Evolutionary conservation across 2,888 invertebrate species (phyloP).

Genomic region (Lasioglossum lativentre): DNA sequence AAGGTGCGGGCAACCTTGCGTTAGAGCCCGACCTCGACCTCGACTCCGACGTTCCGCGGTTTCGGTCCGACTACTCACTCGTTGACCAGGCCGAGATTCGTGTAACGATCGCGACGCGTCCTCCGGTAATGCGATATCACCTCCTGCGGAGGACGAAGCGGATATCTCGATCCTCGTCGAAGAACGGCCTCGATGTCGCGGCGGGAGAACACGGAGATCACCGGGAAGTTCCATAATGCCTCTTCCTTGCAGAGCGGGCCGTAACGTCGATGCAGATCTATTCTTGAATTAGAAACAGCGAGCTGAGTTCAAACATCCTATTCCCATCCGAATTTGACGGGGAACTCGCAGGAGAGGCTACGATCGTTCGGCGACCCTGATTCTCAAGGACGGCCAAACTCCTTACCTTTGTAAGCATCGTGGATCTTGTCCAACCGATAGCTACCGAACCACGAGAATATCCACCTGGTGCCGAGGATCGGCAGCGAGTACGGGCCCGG

Average conservation of each 20-base stretch:
- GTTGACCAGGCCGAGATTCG: slow-evolving; percentile 92
- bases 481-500: slow-evolving; percentile 92
- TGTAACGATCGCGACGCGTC: slow-evolving; percentile 91
- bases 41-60: slow-evolving; percentile 17
- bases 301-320: slow-evolving; percentile 54
- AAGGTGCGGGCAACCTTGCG: not conserved
- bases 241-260: slow-evolving; percentile 93
- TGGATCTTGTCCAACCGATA: slow-evolving; percentile 91
- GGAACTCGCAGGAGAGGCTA: not conserved
- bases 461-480: slow-evolving; percentile 92
- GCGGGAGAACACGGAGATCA: slow-evolving; percentile 90
- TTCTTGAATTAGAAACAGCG: slow-evolving; percentile 80
- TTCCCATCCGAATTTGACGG: not conserved
- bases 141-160: slow-evolving; percentile 93
- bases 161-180: slow-evolving; percentile 90
- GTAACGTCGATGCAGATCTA: slow-evolving; percentile 86
- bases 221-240: slow-evolving; percentile 89
- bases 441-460: slow-evolving; percentile 88
- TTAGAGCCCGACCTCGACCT: slow-evolving; percentile 20
- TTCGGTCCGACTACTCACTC: slow-evolving; percentile 87
- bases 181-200: slow-evolving; percentile 91
- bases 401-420: slow-evolving; percentile 91
- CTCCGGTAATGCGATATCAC: slow-evolving; percentile 91
- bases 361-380: not conserved
- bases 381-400: slow-evolving; percentile 27